Percentiles rank a stretch among this genome's conserved stretches.
Conservation (phyloP, 2,888 invertebrate species). For the Alloscopus bannaensis region DNA sequence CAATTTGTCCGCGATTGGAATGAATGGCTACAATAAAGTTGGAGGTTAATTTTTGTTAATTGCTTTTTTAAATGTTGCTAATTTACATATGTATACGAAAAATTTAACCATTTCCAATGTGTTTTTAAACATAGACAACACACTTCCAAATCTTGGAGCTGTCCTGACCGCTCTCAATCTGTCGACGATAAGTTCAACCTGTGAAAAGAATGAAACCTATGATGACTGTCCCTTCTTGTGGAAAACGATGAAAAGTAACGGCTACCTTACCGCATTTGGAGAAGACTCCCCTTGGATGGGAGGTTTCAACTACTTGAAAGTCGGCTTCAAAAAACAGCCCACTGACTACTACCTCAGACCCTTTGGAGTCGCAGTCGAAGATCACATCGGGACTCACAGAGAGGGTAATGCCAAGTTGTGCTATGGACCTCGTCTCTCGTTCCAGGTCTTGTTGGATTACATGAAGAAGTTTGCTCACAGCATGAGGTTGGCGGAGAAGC, state of each 20-base stretch:
- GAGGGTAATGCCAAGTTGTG: constrained; percentile 83
- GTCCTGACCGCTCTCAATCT: constrained; percentile 84
- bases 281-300: constrained; percentile 89
- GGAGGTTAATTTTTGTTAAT: constrained; percentile 76
- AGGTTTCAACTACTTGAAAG: constrained; percentile 87
- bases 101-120: too few species aligned
- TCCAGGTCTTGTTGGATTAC: constrained; percentile 85
- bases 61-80: too few species aligned
- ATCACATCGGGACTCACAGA: constrained; percentile 81
- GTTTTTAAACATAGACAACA: constrained; percentile 78
- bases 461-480: constrained; percentile 80
- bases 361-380: constrained; percentile 81
- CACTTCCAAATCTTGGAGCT: constrained; percentile 88
- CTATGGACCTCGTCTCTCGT: constrained; percentile 79
- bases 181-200: constrained; percentile 81
- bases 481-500: constrained; percentile 78
- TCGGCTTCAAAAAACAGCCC: constrained; percentile 85
- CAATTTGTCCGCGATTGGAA: constrained; percentile 82
- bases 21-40: constrained; percentile 94
- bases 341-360: constrained; percentile 90
- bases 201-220: constrained; percentile 79
- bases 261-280: constrained; percentile 85
- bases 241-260: constrained; percentile 84
- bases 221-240: constrained; percentile 90
- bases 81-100: too few species aligned